Evolutionary conservation across 2,113 vertebrate species (phyloP).

Genomic region (Natator depressus): DNA sequence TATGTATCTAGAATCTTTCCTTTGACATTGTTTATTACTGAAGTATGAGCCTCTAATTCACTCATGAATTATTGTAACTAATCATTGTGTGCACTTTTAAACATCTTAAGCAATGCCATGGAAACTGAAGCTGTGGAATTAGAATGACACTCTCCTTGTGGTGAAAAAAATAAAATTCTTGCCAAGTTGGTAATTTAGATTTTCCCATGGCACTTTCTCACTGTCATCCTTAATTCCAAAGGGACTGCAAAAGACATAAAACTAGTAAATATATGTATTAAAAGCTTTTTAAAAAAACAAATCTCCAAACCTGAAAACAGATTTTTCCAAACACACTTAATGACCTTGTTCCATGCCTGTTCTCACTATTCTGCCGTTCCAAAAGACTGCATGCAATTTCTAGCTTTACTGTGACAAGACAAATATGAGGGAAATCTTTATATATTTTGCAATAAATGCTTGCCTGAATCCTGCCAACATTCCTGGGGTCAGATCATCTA

Average conservation of each 20-base stretch:
- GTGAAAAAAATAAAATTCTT: not conserved
- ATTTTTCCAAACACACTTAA: not conserved
- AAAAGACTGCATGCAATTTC: not conserved
- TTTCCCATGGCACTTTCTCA: not conserved
- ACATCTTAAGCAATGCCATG: not conserved
- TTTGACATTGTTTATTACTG: not conserved
- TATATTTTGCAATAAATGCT: not conserved
- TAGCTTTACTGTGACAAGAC: not conserved
- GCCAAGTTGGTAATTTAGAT: not conserved
- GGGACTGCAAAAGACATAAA: not conserved
- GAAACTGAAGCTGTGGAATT: not conserved
- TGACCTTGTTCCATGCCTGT: not conserved
- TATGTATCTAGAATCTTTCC: not conserved
- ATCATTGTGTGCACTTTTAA: not conserved
- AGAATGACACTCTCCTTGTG: not conserved
- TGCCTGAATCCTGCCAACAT: not conserved
- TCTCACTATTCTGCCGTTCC: not conserved
- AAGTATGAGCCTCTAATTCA: not conserved
- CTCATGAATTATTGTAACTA: not conserved
- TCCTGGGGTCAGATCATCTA: accelerated
- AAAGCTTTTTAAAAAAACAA: not conserved
- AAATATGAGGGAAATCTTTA: not conserved
- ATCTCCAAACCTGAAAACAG: not conserved
- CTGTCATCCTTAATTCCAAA: not conserved
- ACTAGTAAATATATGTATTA: not conserved